Conservation (phyloP, 2,888 invertebrate genomes). For the Deilephila elpenor region DNA sequence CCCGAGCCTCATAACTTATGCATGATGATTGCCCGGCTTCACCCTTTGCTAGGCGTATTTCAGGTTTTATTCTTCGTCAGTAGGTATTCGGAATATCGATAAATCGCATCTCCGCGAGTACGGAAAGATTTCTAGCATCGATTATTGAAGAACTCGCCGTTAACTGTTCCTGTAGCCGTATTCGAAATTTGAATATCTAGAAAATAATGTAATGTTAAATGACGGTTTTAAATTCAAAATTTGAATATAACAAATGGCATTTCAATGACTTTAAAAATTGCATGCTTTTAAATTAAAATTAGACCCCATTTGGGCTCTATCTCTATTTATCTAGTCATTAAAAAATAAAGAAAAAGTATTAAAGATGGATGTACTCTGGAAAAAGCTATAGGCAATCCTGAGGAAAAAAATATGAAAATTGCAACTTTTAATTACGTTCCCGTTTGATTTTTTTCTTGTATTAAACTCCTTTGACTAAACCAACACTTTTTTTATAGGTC, state of each 20-base stretch:
- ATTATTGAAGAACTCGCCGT: not conserved
- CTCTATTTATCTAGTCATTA: no score
- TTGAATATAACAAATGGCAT: no score
- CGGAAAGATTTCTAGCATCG: constrained; percentile 6
- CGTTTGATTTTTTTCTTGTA: constrained; percentile 23
- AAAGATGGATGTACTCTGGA: not conserved
- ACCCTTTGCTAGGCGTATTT: constrained; percentile 70
- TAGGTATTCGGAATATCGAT: constrained; percentile 25
- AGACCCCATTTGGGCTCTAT: no score
- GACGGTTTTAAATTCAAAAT: no score
- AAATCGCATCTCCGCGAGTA: constrained; percentile 22
- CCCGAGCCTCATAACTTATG: constrained; percentile 78
- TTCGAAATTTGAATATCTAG: not conserved
- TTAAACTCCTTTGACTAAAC: constrained; percentile 25
- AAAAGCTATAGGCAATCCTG: not conserved
- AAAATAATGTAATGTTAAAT: no score
- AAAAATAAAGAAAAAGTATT: no score
- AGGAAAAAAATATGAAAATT: constrained; percentile 7
- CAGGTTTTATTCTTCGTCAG: constrained; percentile 22
- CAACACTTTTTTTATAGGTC: constrained; percentile 22
- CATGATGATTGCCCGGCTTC: constrained; percentile 78
- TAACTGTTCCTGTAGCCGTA: no score
- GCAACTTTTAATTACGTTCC: constrained; percentile 21
- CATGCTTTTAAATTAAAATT: no score
- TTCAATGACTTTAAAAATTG: no score